phyloP scores from a whole-genome alignment of 2,888 invertebrate genomes.

The Eremobia ochroleuca region DNA sequence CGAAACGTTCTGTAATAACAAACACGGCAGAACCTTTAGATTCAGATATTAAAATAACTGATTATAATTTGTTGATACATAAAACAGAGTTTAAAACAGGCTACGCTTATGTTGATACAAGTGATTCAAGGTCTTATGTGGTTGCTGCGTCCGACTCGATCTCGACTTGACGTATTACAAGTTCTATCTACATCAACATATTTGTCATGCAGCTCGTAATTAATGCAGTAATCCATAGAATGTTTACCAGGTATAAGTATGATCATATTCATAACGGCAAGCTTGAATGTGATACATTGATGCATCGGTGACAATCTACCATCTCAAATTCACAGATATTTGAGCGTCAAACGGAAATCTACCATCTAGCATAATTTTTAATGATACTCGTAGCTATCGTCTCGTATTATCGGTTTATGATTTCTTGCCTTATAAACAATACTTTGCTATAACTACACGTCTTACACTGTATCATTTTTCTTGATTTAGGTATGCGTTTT shows the following conservation, averaged over 20 bases:
- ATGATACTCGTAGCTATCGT: slow-evolving; percentile 26
- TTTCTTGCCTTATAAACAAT: slow-evolving; percentile 28
- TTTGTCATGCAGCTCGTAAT: slow-evolving; percentile 39
- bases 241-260: slow-evolving; percentile 33
- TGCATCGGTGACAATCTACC: slow-evolving; percentile 4
- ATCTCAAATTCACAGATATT: slow-evolving; percentile 37
- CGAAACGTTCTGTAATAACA: slow-evolving; percentile 14
- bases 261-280: slow-evolving; percentile 38
- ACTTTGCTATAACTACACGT: slow-evolving; percentile 43
- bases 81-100: slow-evolving; percentile 41
- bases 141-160: slow-evolving; percentile 59
- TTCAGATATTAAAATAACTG: slow-evolving; percentile 16
- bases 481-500: slow-evolving; percentile 56
- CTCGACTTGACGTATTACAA: slow-evolving; percentile 7
- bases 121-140: slow-evolving; percentile 70
- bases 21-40: slow-evolving; percentile 8
- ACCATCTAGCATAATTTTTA: slow-evolving; percentile 17
- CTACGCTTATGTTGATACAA: slow-evolving; percentile 32
- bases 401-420: slow-evolving; percentile 27
- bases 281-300: slow-evolving; percentile 47
- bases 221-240: slow-evolving; percentile 30
- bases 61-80: slow-evolving; percentile 31
- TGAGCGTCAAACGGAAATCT: slow-evolving; percentile 49
- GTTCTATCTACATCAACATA: slow-evolving; percentile 25
- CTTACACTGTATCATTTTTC: slow-evolving; percentile 59